Evolutionary conservation across 2,113 vertebrate genomes (phyloP), one percentile per base, ranked within the genome.

Genomic region (Panurus biarmicus): DNA sequence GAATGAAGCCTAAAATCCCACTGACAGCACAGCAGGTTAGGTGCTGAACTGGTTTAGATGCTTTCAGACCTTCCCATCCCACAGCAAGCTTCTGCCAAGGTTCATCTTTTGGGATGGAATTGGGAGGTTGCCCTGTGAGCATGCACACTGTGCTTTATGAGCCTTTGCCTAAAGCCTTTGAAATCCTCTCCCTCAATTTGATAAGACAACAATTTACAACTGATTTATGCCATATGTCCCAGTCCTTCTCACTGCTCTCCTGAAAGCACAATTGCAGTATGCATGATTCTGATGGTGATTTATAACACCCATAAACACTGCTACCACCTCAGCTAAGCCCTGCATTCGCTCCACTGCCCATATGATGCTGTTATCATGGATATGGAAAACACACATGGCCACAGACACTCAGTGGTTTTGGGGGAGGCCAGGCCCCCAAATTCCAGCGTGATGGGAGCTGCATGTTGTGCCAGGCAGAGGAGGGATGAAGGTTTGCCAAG

Each of bases 321-420:
- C 90, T 60, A 3, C 78, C 20, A 1, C n/a, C 25, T 53, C 74
- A 91, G 53, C 58, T 66, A 33, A 84, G 36, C 69, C 77, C 81
- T 14, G 36, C 31, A 10, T 14, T n/a, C 0, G 0, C 25, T 26
- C 48, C 40, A 31, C 44, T 14, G 5, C 4, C 33, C 22, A 14
- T 2, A 4, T 9, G 54, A 29, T 12, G 26, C 71, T 69, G 45
- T 73, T 40, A 18, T 48, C 29, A 14, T 2, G 28, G 40, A 19
- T 25, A 5, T n/a, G 50, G 44, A 36, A 44, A 82, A n/a, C 3
- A 9, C 36, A 45, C 2, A 3, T 28, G 66, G 19, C n/a, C 28
- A 29, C 44, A 1, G 4, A 42, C 29, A 33, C 29, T 36, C 28
- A 0, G 62, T 1, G 17, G 48, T 70, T 58, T 67, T 42, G 40